Base-by-base conservation (phyloP, 2,888 invertebrate species). In the Campoletis raptor region DNA sequence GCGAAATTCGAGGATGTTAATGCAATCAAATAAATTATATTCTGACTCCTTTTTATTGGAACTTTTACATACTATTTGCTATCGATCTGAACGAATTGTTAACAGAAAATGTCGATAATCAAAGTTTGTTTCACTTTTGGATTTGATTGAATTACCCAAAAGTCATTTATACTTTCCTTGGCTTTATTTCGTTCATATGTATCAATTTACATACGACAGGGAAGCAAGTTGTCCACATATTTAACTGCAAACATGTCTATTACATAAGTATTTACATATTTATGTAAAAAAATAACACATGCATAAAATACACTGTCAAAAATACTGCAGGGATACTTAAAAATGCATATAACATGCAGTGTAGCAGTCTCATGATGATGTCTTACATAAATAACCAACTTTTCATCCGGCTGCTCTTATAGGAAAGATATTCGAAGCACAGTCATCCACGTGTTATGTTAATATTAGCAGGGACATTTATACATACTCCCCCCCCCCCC, bases 321-420 rank as follows among this genome's bases (percentile, higher is more conserved):
- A 67, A 36, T 66, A 52, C 52, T 48, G 21, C n/a, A 21, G 21
- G 12, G 64, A 30, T 42, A 83, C 66, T 73, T 30, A 40, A 61
- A 77, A 83, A 80, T 72, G 66, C 69, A 70, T 76, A 76, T 45
- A 79, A 82, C 61, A 77, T 48, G 77, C 81, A 77, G 48, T 54
- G 54, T 36, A 69, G 36, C 57, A n/a, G 45, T 18, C 57, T 74
- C 82, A 80, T 70, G 81, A 77, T 40, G 61, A 42, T 37, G 77
- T 81, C 80, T 80, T 81, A 80, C 83, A 86, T 86, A 67, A 80
- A 72, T 80, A 86, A 86, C 77, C 70, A 86, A 76, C 66, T 81
- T 83, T 83, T 72, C 80, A 77, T 81, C 45, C 61, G 42, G 8
- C 48, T 67, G 48, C 48, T 79, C 64, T 83, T 80, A 81, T 80